Percentiles rank a stretch among this genome's conserved stretches.
phyloP scores from a whole-genome alignment of 2,888 invertebrate species.

The Dynastes tityus region DNA sequence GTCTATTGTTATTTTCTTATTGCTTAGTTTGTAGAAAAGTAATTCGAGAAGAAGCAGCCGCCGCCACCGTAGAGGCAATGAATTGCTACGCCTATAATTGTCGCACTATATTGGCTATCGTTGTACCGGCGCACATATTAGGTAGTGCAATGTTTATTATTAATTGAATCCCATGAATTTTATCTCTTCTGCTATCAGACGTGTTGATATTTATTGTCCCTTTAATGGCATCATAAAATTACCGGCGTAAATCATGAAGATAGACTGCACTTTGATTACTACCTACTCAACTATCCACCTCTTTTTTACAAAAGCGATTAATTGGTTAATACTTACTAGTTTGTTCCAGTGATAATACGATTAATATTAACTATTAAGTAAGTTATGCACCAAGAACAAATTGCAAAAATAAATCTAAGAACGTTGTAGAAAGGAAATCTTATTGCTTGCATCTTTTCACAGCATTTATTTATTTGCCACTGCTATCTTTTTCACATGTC shows the following conservation, averaged over 20 bases:
- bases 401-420: too few relatives aligned
- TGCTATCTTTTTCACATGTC: too few relatives aligned
- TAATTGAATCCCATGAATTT: constrained; percentile 30
- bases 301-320: background rate
- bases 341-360: too few relatives aligned
- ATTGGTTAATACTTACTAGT: too few relatives aligned
- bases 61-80: background rate
- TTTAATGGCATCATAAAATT: constrained; percentile 9
- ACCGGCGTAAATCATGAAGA: background rate
- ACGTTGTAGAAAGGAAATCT: too few relatives aligned
- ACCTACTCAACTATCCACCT: too few relatives aligned
- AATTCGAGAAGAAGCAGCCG: constrained; percentile 1
- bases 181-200: constrained; percentile 2
- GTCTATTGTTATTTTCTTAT: background rate
- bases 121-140: constrained; percentile 10
- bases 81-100: constrained; percentile 10
- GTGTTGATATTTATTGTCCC: constrained; percentile 36
- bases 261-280: constrained; percentile 8
- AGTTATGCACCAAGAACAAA: too few relatives aligned
- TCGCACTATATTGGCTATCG: background rate
- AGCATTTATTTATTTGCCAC: too few relatives aligned
- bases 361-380: too few relatives aligned
- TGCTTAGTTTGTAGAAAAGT: background rate
- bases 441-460: too few relatives aligned
- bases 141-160: constrained; percentile 23